phyloP scores from a whole-genome alignment of 1,140 invertebrate species.

The Zeugodacus cucurbitae region DNA sequence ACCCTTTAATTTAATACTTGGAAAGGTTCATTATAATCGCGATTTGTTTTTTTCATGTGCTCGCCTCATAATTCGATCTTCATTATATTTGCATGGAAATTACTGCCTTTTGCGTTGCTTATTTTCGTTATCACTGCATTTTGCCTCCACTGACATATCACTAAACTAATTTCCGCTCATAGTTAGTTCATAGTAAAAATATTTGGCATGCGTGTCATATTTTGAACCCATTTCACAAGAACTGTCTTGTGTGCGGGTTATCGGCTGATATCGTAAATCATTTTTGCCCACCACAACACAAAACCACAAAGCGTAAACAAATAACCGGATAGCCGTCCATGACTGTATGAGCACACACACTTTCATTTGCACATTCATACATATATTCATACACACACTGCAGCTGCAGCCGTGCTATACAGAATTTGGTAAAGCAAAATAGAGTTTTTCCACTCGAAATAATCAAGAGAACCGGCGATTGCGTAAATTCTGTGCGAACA shows the following conservation, averaged over 20 bases:
- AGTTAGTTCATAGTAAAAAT: not conserved
- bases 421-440: not conserved
- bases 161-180: not conserved
- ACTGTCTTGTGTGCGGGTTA: slow-evolving; percentile 29
- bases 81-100: not conserved
- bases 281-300: not conserved
- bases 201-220: slow-evolving; percentile 18
- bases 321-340: not conserved
- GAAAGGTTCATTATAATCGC: not conserved
- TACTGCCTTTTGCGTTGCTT: not conserved
- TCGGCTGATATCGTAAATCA: slow-evolving; percentile 36
- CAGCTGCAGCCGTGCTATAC: not conserved
- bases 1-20: not conserved
- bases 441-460: not conserved
- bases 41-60: not conserved
- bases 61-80: too few species aligned
- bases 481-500: slow-evolving; percentile 20
- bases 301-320: slow-evolving; percentile 23
- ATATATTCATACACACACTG: not conserved
- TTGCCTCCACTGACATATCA: not conserved
- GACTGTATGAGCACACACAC: not conserved
- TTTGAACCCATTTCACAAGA: slow-evolving; percentile 24
- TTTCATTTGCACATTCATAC: not conserved
- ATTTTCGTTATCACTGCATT: not conserved
- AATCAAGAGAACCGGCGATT: not conserved